These are phyloP conservation scores for Rachycentron canadum DNA, from an alignment of 2,797 vertebrate genomes.

Conservation along the genomic window DNA sequence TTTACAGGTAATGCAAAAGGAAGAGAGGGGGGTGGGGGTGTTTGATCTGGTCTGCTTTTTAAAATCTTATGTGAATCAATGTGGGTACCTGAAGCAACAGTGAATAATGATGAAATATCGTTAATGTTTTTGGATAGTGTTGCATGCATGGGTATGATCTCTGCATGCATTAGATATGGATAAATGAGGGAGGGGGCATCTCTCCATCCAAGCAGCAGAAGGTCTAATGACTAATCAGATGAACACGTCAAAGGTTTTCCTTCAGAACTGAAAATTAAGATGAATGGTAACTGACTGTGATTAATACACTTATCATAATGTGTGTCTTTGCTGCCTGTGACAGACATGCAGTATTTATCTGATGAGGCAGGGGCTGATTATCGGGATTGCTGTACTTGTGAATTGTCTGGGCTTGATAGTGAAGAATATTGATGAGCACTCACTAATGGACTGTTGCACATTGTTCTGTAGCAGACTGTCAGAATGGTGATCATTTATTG, in stretches of 20 bases:
- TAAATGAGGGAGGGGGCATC: constrained; percentile 62
- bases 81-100: constrained; percentile 21
- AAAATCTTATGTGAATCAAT: constrained; percentile 42
- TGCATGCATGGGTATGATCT: constrained; percentile 39
- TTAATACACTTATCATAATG: constrained; percentile 58
- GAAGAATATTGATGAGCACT: constrained; percentile 67
- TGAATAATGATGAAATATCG: constrained; percentile 31
- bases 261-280: constrained; percentile 39
- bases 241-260: constrained; percentile 39
- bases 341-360: constrained; percentile 61
- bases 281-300: constrained; percentile 55
- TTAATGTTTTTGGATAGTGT: constrained; percentile 35
- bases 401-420: constrained; percentile 57
- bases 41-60: constrained; percentile 16
- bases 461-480: constrained; percentile 32
- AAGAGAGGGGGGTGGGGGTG: constrained; percentile 26
- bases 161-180: constrained; percentile 52
- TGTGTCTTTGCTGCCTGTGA: constrained; percentile 64
- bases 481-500: constrained; percentile 42
- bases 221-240: constrained; percentile 59
- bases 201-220: constrained; percentile 58
- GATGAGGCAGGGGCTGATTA: constrained; percentile 64
- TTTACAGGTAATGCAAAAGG: constrained; percentile 44
- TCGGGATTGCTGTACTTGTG: constrained; percentile 60
- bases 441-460: constrained; percentile 48